phyloP scores from a whole-genome alignment of 2,113 vertebrate genomes.

The Brachyistius frenatus region DNA sequence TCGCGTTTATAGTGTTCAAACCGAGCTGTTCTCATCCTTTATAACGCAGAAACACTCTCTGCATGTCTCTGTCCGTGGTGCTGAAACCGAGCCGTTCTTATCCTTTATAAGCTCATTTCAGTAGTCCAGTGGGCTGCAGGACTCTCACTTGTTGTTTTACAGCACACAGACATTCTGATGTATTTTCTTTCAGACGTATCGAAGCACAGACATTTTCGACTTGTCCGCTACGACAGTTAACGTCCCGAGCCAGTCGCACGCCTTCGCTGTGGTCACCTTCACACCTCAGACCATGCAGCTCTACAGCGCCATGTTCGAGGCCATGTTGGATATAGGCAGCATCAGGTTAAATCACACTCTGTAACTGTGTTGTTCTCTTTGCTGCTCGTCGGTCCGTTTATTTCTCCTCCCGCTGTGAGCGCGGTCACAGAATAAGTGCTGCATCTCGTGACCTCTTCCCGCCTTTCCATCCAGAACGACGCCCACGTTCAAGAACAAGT shows the following conservation, averaged over 20 bases:
- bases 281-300: constrained; percentile 85
- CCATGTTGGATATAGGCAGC: constrained; percentile 77
- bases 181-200: constrained; percentile 67
- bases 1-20: too few species aligned
- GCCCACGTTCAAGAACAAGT: constrained; percentile 62
- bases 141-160: background rate
- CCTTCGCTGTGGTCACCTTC: constrained; percentile 87
- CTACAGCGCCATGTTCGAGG: constrained; percentile 88
- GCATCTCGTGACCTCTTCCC: background rate
- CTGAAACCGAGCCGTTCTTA: too few species aligned
- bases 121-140: too few species aligned
- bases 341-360: constrained; percentile 79
- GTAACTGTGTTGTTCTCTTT: too few species aligned
- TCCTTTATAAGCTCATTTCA: too few species aligned
- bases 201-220: constrained; percentile 83
- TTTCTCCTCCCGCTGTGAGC: background rate
- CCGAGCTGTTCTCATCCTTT: too few species aligned
- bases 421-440: background rate
- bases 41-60: too few species aligned
- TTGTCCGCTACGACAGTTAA: constrained; percentile 82
- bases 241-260: constrained; percentile 82
- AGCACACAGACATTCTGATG: background rate
- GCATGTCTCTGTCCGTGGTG: too few species aligned
- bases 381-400: background rate
- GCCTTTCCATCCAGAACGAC: constrained; percentile 43